Evolutionary conservation across 2,888 invertebrate species (phyloP), one percentile per base, ranked within the genome.

Genomic region (Helicoverpa assulta): DNA sequence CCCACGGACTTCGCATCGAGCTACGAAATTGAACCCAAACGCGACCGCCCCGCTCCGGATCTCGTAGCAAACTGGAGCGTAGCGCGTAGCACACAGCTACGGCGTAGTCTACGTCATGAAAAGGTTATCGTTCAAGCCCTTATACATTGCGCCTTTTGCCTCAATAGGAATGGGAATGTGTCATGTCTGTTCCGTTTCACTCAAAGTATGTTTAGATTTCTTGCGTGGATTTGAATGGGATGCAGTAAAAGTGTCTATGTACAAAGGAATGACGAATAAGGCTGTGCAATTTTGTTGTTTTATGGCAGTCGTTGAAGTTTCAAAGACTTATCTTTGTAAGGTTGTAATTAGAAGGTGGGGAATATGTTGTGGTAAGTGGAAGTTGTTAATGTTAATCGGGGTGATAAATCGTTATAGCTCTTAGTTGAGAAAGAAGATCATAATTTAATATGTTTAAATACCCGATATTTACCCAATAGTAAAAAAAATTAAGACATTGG

Each of bases 71-170:
- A 94, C 93, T 93, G 92, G 85, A 83, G 80, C 81, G 90, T 89
- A 90, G 89, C 90, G 78, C 71, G 78, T 81, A 72, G 78, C 78
- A 89, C 91, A 88, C 90, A 87, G 85, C 88, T 87, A 88, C 90
- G 78, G 61, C 82, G 86, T 85, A 86, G 86, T 82, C 84, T 86
- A 83, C 89, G 86, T 87, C 86, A 89, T 91, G 93, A 93, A 94
- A 93, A 94, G 94, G 93, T 93, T 92, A 91, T 91, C 88, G 82
- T 85, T 90, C 89, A 91, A 92, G 88, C 93, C 89, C 89, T 93
- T 93, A 93, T 92, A 88, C 93, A 90, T 90, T 91, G 90, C 92
- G 92, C 92, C 91, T 93, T 93, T 92, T 92, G 90, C 90, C 86
- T 92, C 92, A 93, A 93, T 90, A 92, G 89, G 86, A 90, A 89